A percentile compares a stretch with the other conserved stretches of the same genome.
Evolutionary conservation across 2,888 invertebrate species (phyloP).

Genomic region (Gortyna flavago): DNA sequence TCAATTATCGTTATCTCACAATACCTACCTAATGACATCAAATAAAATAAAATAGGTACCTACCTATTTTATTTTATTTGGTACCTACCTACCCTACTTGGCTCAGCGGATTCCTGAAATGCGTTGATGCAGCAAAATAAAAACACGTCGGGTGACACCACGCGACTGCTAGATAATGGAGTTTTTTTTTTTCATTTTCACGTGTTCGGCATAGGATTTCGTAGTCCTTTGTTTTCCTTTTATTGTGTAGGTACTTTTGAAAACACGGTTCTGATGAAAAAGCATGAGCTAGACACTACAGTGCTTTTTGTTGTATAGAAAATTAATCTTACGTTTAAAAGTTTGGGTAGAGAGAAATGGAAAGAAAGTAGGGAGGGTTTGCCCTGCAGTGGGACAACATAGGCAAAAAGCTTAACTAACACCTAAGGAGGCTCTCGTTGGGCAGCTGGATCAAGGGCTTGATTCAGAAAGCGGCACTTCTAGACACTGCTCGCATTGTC

Average conservation of each 20-base stretch:
- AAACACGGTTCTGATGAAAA: constrained; percentile 11
- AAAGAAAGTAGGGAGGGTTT: neutral
- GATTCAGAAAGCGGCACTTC: neutral
- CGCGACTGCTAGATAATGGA: neutral
- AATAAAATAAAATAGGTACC: no score
- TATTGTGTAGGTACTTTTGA: constrained; percentile 8
- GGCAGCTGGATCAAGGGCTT: neutral
- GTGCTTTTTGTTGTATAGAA: neutral
- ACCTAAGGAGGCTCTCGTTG: neutral
- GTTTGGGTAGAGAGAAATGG: neutral
- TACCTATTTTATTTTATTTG: no score
- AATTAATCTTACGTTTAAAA: neutral
- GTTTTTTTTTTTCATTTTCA: constrained; percentile 1
- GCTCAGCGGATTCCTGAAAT: constrained; percentile 27
- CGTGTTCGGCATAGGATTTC: constrained; percentile 4
- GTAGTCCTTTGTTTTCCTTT: constrained; percentile 26
- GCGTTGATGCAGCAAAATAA: constrained; percentile 50
- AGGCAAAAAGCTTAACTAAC: neutral
- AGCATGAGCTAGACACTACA: no score
- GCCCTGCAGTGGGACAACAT: neutral
- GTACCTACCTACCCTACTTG: no score
- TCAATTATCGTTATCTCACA: constrained; percentile 4
- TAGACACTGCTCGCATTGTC: neutral
- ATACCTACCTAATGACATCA: constrained; percentile 26
- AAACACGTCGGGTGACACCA: constrained; percentile 25